These are phyloP conservation scores for Turritopsis dohrnii DNA, from an alignment of 30 jellyfish, hydroid and myxozoan species.

Conservation along the genomic window DNA sequence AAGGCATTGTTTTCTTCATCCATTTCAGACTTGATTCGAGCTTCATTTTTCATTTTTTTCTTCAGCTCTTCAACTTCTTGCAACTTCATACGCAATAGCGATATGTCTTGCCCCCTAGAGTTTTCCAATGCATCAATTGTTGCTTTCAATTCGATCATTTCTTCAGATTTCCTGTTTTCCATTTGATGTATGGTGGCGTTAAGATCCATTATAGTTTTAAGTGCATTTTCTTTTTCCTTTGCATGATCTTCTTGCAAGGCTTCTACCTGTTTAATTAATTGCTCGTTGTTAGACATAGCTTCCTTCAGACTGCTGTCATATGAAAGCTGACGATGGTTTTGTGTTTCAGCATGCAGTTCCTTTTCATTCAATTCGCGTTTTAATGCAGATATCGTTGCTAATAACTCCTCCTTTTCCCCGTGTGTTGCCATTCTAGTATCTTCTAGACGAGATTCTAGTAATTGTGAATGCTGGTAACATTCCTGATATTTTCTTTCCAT, in stretches of 20 bases:
- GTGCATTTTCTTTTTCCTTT: slow-evolving; percentile 10
- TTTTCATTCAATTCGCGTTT: slow-evolving; percentile 22
- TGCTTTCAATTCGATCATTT: slow-evolving; percentile 15
- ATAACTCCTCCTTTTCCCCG: slow-evolving; percentile 22
- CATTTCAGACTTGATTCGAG: not conserved
- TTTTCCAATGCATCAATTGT: slow-evolving; percentile 33
- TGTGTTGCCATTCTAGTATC: slow-evolving; percentile 6
- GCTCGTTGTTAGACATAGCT: slow-evolving; percentile 3
- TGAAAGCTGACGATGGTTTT: not conserved
- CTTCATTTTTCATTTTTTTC: not conserved
- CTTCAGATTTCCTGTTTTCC: slow-evolving; percentile 14
- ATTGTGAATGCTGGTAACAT: not conserved
- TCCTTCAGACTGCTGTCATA: not conserved
- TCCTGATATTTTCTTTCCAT: slow-evolving; percentile 17
- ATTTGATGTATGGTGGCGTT: slow-evolving; percentile 5
- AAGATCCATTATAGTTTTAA: not conserved
- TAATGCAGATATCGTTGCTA: slow-evolving; percentile 16
- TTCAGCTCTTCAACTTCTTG: slow-evolving; percentile 21
- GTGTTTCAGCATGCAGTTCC: slow-evolving; percentile 11
- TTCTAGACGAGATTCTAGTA: slow-evolving; percentile 16
- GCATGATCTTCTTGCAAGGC: slow-evolving; percentile 15
- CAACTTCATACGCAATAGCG: not conserved
- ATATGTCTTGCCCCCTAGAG: slow-evolving; percentile 17
- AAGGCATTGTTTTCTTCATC: slow-evolving; percentile 22
- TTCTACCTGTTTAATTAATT: not conserved